These are phyloP conservation scores for Chorisops tibialis DNA, from an alignment of 2,888 invertebrate species.

Conservation along the genomic window DNA sequence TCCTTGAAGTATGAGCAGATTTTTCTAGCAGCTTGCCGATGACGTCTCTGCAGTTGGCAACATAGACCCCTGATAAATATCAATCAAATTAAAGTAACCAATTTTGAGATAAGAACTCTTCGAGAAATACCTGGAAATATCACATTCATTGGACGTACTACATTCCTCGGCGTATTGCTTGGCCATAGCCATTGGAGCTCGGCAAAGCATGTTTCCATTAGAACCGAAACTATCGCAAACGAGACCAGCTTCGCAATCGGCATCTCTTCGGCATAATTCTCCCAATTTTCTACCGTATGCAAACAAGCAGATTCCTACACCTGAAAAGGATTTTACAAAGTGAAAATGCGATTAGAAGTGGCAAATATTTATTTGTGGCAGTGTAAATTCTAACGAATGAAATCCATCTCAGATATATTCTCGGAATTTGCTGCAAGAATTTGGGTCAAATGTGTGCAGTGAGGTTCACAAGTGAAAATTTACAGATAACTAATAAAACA, in stretches of 20 bases:
- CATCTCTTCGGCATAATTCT: constrained; percentile 76
- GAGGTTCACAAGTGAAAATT: too few species aligned
- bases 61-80: constrained; percentile 65
- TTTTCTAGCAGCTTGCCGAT: constrained; percentile 80
- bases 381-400: too few species aligned
- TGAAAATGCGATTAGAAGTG: too few species aligned
- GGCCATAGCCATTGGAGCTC: constrained; percentile 70
- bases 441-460: too few species aligned
- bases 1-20: constrained; percentile 92
- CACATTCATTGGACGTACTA: constrained; percentile 77
- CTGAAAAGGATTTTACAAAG: constrained; percentile 52
- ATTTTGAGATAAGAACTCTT: neutral
- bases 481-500: too few species aligned
- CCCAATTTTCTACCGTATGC: constrained; percentile 74
- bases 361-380: too few species aligned
- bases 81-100: neutral
- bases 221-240: constrained; percentile 68
- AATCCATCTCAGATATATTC: too few species aligned
- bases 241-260: constrained; percentile 80
- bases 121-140: constrained; percentile 58
- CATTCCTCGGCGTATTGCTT: constrained; percentile 86
- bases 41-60: constrained; percentile 81
- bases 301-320: constrained; percentile 64
- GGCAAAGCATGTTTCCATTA: constrained; percentile 67
- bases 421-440: too few species aligned